These are phyloP conservation scores for Himalopsyche tibetana DNA, from an alignment of 2,888 invertebrate genomes.

Conservation along the genomic window DNA sequence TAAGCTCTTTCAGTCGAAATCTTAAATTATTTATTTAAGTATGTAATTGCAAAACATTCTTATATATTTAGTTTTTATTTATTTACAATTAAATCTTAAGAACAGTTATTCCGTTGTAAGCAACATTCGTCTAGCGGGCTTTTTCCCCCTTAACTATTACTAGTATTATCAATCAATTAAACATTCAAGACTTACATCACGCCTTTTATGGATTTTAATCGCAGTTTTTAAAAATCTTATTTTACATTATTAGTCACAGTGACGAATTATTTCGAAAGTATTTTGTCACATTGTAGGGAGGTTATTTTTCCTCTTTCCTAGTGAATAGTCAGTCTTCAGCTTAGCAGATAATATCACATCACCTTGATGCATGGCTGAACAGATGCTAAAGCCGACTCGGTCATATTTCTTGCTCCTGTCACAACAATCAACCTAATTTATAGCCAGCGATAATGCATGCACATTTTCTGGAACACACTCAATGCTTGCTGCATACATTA, in stretches of 20 bases:
- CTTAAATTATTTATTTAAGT: no score
- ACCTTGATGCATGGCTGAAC: slow-evolving; percentile 76
- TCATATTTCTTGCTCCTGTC: slow-evolving; percentile 69
- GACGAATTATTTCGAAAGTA: not conserved
- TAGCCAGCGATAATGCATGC: slow-evolving; percentile 72
- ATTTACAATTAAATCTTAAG: no score
- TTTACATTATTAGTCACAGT: not conserved
- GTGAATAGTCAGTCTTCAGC: slow-evolving; percentile 1
- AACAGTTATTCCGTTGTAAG: no score
- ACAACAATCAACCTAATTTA: slow-evolving; percentile 76
- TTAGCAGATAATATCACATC: slow-evolving; percentile 53
- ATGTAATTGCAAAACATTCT: no score
- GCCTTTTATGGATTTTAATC: no score
- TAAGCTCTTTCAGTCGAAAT: no score
- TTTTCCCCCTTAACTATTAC: no score
- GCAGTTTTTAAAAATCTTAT: no score
- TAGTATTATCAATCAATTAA: no score
- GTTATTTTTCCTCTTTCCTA: slow-evolving; percentile 65
- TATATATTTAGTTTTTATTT: no score
- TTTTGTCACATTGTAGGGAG: not conserved
- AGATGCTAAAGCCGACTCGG: slow-evolving; percentile 69
- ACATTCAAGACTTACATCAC: no score
- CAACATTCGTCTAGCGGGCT: no score
- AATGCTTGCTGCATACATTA: slow-evolving; percentile 40
- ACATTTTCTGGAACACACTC: slow-evolving; percentile 54